Evolutionary conservation across 2,888 invertebrate species (phyloP).

Genomic region (Epistrophe eligans): DNA sequence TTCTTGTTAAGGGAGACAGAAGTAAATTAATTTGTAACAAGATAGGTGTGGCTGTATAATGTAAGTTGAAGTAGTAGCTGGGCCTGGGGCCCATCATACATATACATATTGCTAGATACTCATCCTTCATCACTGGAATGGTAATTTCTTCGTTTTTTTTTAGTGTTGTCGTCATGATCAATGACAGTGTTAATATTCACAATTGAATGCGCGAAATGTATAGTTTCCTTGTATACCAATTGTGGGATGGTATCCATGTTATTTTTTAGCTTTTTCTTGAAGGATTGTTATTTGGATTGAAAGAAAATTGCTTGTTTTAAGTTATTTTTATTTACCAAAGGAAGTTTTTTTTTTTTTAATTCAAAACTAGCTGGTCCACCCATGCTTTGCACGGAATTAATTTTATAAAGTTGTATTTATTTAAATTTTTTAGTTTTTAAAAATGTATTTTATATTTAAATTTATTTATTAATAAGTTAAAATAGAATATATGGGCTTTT

Average conservation of each 20-base stretch:
- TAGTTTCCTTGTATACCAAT: constrained; percentile 36
- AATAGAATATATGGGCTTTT: too few species aligned
- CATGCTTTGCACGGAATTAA: too few species aligned
- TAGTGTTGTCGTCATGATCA: constrained; percentile 32
- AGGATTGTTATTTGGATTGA: neutral
- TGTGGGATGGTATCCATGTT: constrained; percentile 3
- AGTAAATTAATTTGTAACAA: constrained; percentile 69
- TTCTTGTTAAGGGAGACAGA: constrained; percentile 64
- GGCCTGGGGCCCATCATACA: neutral
- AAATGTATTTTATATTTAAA: too few species aligned
- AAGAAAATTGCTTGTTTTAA: too few species aligned
- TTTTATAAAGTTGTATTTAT: too few species aligned
- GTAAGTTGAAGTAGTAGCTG: constrained; percentile 7
- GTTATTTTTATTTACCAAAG: too few species aligned
- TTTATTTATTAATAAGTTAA: too few species aligned
- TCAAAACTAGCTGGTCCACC: too few species aligned
- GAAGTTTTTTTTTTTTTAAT: too few species aligned
- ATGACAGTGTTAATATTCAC: constrained; percentile 67
- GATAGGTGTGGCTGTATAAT: constrained; percentile 57
- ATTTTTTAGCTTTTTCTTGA: neutral
- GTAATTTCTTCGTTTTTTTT: constrained; percentile 19
- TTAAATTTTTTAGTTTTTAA: too few species aligned
- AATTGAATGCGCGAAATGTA: constrained; percentile 59
- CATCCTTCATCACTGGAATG: constrained; percentile 10
- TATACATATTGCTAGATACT: neutral